Evolutionary conservation across 1,140 invertebrate species (phyloP).

Genomic region (Leptestheria dahalacensis): DNA sequence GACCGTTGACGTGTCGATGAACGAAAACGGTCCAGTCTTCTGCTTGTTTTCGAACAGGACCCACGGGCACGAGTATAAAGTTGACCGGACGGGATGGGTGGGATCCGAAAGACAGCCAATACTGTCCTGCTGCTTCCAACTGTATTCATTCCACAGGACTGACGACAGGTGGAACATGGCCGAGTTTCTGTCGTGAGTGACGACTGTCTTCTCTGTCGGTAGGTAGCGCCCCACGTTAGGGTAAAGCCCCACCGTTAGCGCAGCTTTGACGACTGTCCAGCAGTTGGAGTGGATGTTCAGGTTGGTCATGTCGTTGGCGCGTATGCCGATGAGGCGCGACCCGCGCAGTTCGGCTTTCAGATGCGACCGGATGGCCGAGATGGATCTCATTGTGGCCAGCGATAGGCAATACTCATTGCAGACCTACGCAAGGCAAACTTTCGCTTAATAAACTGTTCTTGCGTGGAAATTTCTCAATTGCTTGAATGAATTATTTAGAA

Average conservation of each 20-base stretch:
- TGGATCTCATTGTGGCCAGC: neutral
- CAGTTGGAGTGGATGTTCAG: conserved; percentile 73
- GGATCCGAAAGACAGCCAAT: neutral
- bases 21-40: neutral
- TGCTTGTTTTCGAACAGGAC: conserved; percentile 1
- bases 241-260: conserved; percentile 68
- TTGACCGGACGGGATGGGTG: neutral
- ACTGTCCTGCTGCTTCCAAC: neutral
- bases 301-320: conserved; percentile 55
- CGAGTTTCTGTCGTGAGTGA: neutral
- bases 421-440: too few relatives aligned
- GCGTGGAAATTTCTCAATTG: too few relatives aligned
- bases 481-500: neutral
- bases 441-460: too few relatives aligned
- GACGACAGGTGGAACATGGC: conserved; percentile 4
- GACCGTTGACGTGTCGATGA: neutral
- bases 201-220: neutral
- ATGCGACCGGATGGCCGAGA: conserved; percentile 50
- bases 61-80: neutral
- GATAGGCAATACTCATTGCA: conserved; percentile 6
- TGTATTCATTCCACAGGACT: neutral
- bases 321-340: conserved; percentile 59
- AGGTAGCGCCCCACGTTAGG: conserved; percentile 56
- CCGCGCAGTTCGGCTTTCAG: conserved; percentile 71
- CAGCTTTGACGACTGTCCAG: conserved; percentile 84